Conservation (phyloP, 2,888 invertebrate species). For the Calephelis perditalis region DNA sequence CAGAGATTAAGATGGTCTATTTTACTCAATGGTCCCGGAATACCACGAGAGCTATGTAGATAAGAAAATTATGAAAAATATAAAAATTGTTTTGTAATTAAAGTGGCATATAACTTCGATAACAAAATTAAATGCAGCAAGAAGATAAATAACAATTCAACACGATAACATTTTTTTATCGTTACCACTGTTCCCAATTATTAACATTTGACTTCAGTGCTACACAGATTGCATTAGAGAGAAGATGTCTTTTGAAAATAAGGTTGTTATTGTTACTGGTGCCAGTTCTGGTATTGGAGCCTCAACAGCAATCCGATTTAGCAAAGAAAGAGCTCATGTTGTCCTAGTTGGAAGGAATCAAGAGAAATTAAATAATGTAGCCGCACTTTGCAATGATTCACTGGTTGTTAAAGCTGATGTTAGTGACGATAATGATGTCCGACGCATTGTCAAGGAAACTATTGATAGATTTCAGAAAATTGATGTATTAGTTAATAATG, state of each 20-base stretch:
- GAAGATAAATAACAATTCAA: too few relatives aligned
- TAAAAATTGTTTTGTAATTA: too few relatives aligned
- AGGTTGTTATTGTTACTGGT: background rate
- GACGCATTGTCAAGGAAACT: background rate
- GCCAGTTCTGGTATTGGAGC: background rate
- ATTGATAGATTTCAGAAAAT: background rate
- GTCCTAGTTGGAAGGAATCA: background rate
- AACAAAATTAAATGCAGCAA: too few relatives aligned
- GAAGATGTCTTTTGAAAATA: background rate
- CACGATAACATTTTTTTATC: too few relatives aligned
- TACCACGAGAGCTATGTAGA: too few relatives aligned
- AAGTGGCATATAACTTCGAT: too few relatives aligned
- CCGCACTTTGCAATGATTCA: background rate
- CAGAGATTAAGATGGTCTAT: too few relatives aligned
- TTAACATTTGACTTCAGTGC: too few relatives aligned
- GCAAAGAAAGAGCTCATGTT: background rate
- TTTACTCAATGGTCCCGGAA: too few relatives aligned
- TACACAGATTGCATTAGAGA: too few relatives aligned
- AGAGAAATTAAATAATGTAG: background rate
- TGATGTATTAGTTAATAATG: background rate
- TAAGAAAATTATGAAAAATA: too few relatives aligned
- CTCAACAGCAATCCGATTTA: background rate
- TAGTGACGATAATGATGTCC: background rate
- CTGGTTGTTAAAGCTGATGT: background rate
- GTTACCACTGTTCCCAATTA: too few relatives aligned